Base-by-base conservation (phyloP, 2,888 invertebrate species). In the Agonopterix heracliana region DNA sequence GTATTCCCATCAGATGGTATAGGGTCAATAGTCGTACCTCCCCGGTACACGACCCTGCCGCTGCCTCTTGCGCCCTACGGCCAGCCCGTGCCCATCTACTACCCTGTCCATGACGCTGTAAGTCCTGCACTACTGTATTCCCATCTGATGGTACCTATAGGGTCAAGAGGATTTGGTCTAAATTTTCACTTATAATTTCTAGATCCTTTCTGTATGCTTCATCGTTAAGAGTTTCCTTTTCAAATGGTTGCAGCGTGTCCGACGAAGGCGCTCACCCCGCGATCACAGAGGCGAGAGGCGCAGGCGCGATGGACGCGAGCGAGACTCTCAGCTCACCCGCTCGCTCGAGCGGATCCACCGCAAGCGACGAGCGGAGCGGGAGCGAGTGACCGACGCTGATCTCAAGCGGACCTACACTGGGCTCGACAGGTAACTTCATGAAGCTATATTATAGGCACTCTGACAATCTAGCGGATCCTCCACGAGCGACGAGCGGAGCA, bases 391-490 rank as follows among this genome's bases (percentile, higher is more conserved):
- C 4, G 89, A 90, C 51, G 87, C 82, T 42, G 91, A 91, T 40
- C 87, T 91, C 35, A 90, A 89, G 60, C 78, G 86, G 54, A 91
- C 91, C 0, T 91, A 91, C 71, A 91, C 91, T 1, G 91, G 91
- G 1, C 78, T 91, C 36, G 91, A 91, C 71, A 89, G 89, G 89
- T 88, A 41, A 3, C n/a, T 41, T 35, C 0, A 26, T 26, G 26
- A 7, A 26, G 26, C 26, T 13, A 34, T 36, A 44, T 26, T 26
- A 7, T 1, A 5, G 5, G 26, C 43, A 85, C 87, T 11, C 78
- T 89, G 56, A 89, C 89, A 57, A 80, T 89, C 44, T 89, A 89
- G 72, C 75, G 89, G 51, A 89, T 89, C 57, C 88, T 89, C 66
- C 83, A 89, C 74, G 81, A 87, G 76, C 73, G 83, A 9, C 73